A percentile compares a stretch with the other conserved stretches of the same genome.
Conservation (phyloP, 2,888 invertebrate genomes). For the Ectemnius cavifrons region DNA sequence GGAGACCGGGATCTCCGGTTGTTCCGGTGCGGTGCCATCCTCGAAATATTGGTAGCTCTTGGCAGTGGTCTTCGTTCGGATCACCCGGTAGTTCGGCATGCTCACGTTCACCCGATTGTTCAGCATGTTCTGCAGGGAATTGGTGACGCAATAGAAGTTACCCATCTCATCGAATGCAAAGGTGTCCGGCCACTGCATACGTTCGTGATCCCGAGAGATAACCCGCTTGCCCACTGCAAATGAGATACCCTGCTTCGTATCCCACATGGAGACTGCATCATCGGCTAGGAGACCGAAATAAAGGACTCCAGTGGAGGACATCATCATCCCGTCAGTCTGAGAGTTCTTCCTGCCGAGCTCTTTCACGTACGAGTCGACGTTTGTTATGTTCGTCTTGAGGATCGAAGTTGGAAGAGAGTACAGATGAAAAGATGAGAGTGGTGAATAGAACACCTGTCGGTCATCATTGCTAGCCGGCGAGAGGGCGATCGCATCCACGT, state of each 20-base stretch:
- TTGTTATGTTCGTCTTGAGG: constrained; percentile 80
- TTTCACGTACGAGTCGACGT: constrained; percentile 77
- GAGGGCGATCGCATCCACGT: constrained; percentile 86
- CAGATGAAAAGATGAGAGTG: constrained; percentile 84
- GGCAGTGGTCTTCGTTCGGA: constrained; percentile 80
- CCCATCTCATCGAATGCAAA: constrained; percentile 84
- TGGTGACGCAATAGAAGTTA: constrained; percentile 84
- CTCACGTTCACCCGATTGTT: constrained; percentile 81
- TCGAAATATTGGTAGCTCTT: constrained; percentile 82
- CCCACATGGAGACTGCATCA: constrained; percentile 86
- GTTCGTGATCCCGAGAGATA: constrained; percentile 83
- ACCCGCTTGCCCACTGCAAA: constrained; percentile 81
- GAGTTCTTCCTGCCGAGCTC: constrained; percentile 83
- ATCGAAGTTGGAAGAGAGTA: constrained; percentile 83
- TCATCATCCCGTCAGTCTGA: constrained; percentile 87
- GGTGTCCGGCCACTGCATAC: constrained; percentile 87
- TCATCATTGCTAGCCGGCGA: constrained; percentile 79
- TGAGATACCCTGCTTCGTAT: constrained; percentile 81
- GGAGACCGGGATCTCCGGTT: constrained; percentile 61
- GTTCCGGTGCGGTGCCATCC: constrained; percentile 64
- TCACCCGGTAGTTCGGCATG: constrained; percentile 84
- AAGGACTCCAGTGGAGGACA: constrained; percentile 84
- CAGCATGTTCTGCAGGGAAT: constrained; percentile 84
- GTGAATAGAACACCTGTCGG: constrained; percentile 82
- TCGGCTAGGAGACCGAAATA: constrained; percentile 86